Percentiles rank a stretch among this genome's conserved stretches.
These are phyloP conservation scores for Aquatica leii DNA, from an alignment of 2,888 invertebrate genomes.

Conservation along the genomic window DNA sequence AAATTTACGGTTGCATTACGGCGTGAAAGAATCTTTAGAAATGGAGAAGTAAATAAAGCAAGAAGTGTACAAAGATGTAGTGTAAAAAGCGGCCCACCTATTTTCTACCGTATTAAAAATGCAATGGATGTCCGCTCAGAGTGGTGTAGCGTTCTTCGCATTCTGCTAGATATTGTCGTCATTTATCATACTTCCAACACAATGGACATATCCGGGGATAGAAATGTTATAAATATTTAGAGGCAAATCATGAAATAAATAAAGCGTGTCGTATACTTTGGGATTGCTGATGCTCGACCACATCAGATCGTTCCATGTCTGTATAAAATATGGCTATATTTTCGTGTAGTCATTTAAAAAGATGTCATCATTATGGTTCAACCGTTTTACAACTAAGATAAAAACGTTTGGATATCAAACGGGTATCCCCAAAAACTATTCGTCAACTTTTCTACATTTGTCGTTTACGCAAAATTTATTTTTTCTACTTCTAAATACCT, in stretches of 20 bases:
- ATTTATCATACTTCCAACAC: conserved; percentile 54
- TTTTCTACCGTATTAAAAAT: conserved; percentile 44
- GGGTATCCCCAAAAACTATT: no score
- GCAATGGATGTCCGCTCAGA: conserved; percentile 44
- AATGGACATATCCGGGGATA: conserved; percentile 53
- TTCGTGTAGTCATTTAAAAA: conserved; percentile 47
- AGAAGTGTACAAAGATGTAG: conserved; percentile 27
- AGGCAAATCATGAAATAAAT: conserved; percentile 57
- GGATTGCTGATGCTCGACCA: conserved; percentile 42
- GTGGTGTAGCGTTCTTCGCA: conserved; percentile 43
- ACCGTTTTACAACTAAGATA: conserved; percentile 41
- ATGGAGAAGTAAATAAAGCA: conserved; percentile 28
- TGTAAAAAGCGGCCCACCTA: conserved; percentile 29
- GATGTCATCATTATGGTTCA: conserved; percentile 44
- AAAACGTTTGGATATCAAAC: conserved; percentile 30
- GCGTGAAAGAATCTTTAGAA: conserved; percentile 30
- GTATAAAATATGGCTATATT: conserved; percentile 45
- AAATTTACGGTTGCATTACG: conserved; percentile 32
- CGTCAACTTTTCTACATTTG: no score
- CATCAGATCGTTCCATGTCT: conserved; percentile 37
- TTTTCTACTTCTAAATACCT: no score
- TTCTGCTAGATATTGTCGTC: conserved; percentile 52
- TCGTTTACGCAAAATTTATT: no score
- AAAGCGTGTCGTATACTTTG: conserved; percentile 45
- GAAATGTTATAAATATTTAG: conserved; percentile 59